Evolutionary conservation across 2,888 invertebrate species (phyloP).

Genomic region (Lepetodrilus schrolli): DNA sequence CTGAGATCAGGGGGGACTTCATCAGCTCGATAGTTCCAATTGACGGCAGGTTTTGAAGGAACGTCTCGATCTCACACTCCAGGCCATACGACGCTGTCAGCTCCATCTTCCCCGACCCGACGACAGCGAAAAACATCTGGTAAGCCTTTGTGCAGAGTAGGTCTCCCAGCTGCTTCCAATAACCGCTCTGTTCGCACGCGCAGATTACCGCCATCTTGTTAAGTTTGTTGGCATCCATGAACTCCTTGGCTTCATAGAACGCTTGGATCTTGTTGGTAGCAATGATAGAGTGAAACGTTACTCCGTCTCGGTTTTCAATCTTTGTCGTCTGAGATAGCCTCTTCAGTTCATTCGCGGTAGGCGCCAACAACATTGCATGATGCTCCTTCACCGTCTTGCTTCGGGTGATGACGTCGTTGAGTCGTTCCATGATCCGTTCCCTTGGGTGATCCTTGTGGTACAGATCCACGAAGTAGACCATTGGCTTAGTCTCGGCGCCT

Average conservation of each 20-base stretch:
- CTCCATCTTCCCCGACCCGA: constrained; percentile 22
- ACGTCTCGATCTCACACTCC: not conserved
- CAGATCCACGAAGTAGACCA: constrained; percentile 13
- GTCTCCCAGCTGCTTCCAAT: constrained; percentile 24
- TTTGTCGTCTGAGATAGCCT: not conserved
- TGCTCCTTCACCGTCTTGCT: not conserved
- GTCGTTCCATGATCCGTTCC: not conserved
- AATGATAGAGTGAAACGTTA: not conserved
- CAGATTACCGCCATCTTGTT: constrained; percentile 33
- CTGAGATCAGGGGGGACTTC: constrained; percentile 38
- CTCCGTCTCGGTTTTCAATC: not conserved
- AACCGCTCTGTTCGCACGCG: constrained; percentile 16
- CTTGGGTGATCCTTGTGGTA: constrained; percentile 20
- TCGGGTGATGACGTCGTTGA: not conserved
- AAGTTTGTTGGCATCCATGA: constrained; percentile 31
- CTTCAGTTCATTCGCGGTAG: not conserved
- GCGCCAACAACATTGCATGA: not conserved
- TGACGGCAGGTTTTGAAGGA: not conserved
- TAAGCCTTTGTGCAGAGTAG: constrained; percentile 16
- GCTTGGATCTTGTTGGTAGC: constrained; percentile 32
- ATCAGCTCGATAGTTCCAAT: constrained; percentile 34
- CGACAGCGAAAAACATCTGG: constrained; percentile 9
- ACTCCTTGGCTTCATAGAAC: constrained; percentile 38
- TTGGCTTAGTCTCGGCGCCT: not conserved
- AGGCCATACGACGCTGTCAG: constrained; percentile 16